Percentiles rank a stretch among this genome's conserved stretches.
phyloP scores from a whole-genome alignment of 1,140 invertebrate species.

The Probaryconus sp. region DNA sequence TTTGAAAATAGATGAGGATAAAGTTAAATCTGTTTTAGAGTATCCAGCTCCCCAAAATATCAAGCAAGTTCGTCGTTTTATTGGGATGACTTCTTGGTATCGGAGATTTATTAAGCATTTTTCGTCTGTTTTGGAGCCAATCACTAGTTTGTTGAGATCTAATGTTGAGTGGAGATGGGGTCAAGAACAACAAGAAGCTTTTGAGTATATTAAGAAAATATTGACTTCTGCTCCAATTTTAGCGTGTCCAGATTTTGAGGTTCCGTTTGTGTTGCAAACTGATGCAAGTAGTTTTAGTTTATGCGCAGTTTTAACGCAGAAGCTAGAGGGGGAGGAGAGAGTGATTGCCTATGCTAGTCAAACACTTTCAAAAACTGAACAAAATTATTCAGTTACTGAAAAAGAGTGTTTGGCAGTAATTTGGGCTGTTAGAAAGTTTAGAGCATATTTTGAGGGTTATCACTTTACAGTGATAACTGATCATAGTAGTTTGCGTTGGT shows the following conservation, averaged over 20 bases:
- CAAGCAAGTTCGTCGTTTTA: constrained; percentile 64
- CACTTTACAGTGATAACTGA: no score
- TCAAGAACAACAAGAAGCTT: constrained; percentile 53
- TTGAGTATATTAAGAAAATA: constrained; percentile 11
- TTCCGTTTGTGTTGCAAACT: constrained; percentile 43
- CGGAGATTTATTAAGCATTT: no score
- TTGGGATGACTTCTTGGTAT: constrained; percentile 75
- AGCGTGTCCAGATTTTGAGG: constrained; percentile 21
- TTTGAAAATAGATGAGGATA: not conserved
- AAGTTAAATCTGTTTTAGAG: not conserved
- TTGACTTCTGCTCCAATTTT: constrained; percentile 33
- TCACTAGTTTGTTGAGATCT: constrained; percentile 52
- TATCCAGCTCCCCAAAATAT: constrained; percentile 9
- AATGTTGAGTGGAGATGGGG: constrained; percentile 48
- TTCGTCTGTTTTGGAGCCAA: constrained; percentile 66
- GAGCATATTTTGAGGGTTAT: no score
- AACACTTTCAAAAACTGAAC: no score
- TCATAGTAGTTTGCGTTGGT: no score
- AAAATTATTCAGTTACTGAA: no score
- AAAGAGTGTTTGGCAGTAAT: no score
- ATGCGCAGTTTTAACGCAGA: constrained; percentile 66
- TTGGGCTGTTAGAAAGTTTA: no score
- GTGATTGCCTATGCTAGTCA: constrained; percentile 68
- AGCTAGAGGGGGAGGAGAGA: constrained; percentile 53
- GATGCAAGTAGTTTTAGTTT: no score